Evolutionary conservation across 2,113 vertebrate genomes (phyloP), one percentile per base, ranked within the genome.

Genomic region (Pseudorectes ferrugineus): DNA sequence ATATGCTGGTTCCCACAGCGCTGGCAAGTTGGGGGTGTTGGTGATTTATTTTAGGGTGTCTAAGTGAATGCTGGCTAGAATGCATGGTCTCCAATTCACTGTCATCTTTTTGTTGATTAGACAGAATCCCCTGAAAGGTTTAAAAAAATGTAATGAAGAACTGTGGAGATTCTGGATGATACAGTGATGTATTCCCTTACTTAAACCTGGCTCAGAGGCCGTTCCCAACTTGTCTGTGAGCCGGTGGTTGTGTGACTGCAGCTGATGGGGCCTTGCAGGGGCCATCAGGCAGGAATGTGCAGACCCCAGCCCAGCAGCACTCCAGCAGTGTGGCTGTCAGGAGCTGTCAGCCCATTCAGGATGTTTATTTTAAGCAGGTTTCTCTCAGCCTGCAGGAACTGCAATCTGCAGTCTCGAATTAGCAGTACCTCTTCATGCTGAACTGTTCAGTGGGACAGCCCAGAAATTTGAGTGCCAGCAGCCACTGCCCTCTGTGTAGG

Each of bases 221-320:
- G 0, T 35, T 71, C 24, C 49, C 29, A 23, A 0, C 29, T 45
- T 1, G 4, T 12, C 71, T 58, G 36, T 67, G 40, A 0, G 9
- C 61, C 40, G 62, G 3, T n/a, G 52, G 2, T 9, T 51, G 58
- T 52, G 70, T 77, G 45, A 18, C 11, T 54, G 10, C 35, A 36
- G 68, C 17, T 25, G 43, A 2, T 45, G 80, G 78, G 45, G 49
- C 43, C 43, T 43, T n/a, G 38, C 16, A 22, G 70, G 55, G 45
- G 26, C 65, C 5, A 0, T 43, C 26, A 14, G 43, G 38, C 72
- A 79, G 78, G 51, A 31, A 20, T 16, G 54, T 73, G 61, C 42
- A 35, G 26, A 11, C 9, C 43, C 61, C 72, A 59, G 61, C 40
- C 68, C 80, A 31, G 80, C 76, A 67, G 71, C 35, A 10, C 24